These are phyloP conservation scores for Tichodroma muraria DNA, from an alignment of 2,113 vertebrate species.

Conservation along the genomic window DNA sequence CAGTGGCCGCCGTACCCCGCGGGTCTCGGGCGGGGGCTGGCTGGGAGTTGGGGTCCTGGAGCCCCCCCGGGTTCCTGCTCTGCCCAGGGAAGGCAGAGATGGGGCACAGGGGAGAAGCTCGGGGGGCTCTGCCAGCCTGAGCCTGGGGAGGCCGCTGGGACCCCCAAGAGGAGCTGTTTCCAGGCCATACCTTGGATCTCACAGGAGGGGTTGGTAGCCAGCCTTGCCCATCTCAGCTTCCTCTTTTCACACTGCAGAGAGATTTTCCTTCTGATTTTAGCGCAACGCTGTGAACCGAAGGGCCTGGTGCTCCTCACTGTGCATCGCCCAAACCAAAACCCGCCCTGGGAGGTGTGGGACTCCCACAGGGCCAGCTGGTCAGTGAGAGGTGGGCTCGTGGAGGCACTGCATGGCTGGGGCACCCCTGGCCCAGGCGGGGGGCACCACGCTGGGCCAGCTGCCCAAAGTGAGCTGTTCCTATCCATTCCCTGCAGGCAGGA, in stretches of 20 bases:
- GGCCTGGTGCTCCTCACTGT: not conserved
- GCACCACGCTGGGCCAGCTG: not conserved
- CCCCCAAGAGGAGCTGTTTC: not conserved
- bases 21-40: not conserved
- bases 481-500: not conserved
- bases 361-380: not conserved
- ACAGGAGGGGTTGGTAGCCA: not conserved
- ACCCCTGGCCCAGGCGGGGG: no score
- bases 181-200: rapidly evolving
- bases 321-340: not conserved
- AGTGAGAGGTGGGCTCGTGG: rapidly evolving
- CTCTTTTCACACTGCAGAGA: not conserved
- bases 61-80: not conserved
- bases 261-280: not conserved
- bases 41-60: not conserved
- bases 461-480: rapidly evolving
- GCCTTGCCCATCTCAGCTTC: not conserved
- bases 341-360: not conserved
- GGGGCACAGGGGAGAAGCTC: not conserved
- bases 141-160: not conserved
- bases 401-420: rapidly evolving
- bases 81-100: not conserved
- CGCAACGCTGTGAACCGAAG: not conserved
- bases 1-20: not conserved
- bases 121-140: not conserved